phyloP scores from a whole-genome alignment of 1,140 invertebrate genomes.

The Asbolus verrucosus region DNA sequence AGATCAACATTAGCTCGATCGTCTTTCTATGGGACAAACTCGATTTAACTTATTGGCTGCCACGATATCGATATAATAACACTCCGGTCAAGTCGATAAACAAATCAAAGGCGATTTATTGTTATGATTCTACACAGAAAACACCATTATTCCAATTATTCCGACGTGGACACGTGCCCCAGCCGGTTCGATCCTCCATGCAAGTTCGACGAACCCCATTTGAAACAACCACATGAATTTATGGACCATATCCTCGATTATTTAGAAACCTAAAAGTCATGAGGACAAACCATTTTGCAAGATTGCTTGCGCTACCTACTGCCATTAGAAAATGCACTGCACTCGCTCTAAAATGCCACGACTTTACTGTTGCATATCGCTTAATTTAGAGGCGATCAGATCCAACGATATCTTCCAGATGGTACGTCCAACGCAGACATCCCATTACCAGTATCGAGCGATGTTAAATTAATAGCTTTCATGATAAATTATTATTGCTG shows the following conservation, averaged over 20 bases:
- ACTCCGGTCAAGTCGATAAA: slow-evolving; percentile 14
- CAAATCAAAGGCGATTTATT: slow-evolving; percentile 16
- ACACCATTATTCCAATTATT: slow-evolving; percentile 10
- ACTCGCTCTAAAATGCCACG: too few species aligned
- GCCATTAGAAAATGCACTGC: too few species aligned
- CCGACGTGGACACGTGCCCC: slow-evolving; percentile 11
- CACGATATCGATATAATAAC: slow-evolving; percentile 2
- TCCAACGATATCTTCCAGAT: too few species aligned
- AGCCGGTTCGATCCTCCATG: neutral
- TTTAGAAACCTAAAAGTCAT: slow-evolving; percentile 11
- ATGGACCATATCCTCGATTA: slow-evolving; percentile 11
- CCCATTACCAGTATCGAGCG: too few species aligned
- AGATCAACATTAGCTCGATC: slow-evolving; percentile 3
- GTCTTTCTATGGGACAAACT: too few species aligned
- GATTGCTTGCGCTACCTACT: too few species aligned
- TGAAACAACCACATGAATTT: slow-evolving; percentile 11
- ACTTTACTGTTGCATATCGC: too few species aligned
- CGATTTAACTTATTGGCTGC: slow-evolving; percentile 4
- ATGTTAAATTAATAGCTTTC: too few species aligned
- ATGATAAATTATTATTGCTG: too few species aligned
- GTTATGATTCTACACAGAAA: neutral
- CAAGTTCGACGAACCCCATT: slow-evolving; percentile 22
- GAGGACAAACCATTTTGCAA: neutral
- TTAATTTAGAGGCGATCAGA: too few species aligned
- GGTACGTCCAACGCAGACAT: too few species aligned